Percentiles rank a stretch among this genome's conserved stretches.
Conservation (phyloP, 2,113 vertebrate species). For the Leiothrix lutea region DNA sequence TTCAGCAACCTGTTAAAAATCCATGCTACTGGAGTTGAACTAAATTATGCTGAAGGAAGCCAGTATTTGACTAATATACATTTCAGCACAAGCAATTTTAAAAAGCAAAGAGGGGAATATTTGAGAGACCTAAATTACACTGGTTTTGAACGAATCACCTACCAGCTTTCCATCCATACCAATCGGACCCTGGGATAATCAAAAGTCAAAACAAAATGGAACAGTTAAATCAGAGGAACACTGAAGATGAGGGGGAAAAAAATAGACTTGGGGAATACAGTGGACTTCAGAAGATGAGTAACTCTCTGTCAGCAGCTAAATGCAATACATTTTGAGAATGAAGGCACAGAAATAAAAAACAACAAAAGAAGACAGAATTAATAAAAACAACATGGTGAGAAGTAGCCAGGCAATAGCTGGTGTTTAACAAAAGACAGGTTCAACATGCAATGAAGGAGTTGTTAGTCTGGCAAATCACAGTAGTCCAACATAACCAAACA, state of each 20-base stretch:
- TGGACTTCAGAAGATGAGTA: neutral
- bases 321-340: conserved; percentile 25
- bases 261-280: neutral
- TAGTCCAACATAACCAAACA: conserved; percentile 66
- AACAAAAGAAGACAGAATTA: conserved; percentile 64
- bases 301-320: conserved; percentile 4
- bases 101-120: neutral
- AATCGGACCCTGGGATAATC: conserved; percentile 57
- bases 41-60: neutral
- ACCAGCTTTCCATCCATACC: conserved; percentile 68
- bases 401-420: conserved; percentile 74
- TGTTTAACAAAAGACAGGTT: conserved; percentile 58
- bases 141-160: conserved; percentile 40
- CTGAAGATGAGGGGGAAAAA: neutral
- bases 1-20: neutral
- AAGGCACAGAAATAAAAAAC: conserved; percentile 64
- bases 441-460: conserved; percentile 68
- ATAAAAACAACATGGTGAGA: conserved; percentile 73
- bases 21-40: neutral
- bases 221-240: conserved; percentile 58
- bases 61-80: neutral
- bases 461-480: conserved; percentile 73
- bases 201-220: conserved; percentile 63
- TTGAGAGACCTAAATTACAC: conserved; percentile 7
- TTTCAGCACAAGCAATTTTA: neutral